Percentiles rank a stretch among this genome's conserved stretches.
phyloP scores from a whole-genome alignment of 2,113 vertebrate species.

The Callorhinus ursinus region DNA sequence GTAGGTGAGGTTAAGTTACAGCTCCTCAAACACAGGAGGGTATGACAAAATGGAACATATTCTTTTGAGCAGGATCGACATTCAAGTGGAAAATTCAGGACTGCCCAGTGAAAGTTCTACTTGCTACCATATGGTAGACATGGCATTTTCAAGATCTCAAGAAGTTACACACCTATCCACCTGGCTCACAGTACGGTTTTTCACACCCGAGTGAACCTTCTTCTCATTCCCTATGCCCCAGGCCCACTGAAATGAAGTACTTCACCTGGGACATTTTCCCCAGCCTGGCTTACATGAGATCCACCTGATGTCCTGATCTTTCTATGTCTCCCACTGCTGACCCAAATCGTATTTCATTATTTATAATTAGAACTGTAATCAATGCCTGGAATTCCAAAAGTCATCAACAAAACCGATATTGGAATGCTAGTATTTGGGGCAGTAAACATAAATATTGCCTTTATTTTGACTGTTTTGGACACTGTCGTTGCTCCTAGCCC shows the following conservation, averaged over 20 bases:
- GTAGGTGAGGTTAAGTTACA: not conserved
- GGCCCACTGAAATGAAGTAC: not conserved
- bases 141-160: not conserved
- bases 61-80: not conserved
- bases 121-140: not conserved
- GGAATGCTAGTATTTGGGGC: not conserved
- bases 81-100: not conserved
- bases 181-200: not conserved
- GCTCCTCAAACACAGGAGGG: not conserved
- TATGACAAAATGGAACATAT: not conserved
- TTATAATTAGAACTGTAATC: not conserved
- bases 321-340: not conserved
- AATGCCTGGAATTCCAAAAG: not conserved
- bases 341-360: not conserved
- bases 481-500: not conserved
- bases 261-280: not conserved
- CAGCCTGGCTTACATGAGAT: not conserved
- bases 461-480: not conserved
- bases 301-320: not conserved
- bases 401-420: not conserved
- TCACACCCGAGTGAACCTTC: too few species aligned
- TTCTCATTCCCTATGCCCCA: not conserved
- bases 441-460: not conserved
- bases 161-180: not conserved
- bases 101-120: not conserved